A percentile compares a stretch with the other conserved stretches of the same genome.
Conservation (phyloP, 2,797 vertebrate genomes). For the Psittacula echo region DNA sequence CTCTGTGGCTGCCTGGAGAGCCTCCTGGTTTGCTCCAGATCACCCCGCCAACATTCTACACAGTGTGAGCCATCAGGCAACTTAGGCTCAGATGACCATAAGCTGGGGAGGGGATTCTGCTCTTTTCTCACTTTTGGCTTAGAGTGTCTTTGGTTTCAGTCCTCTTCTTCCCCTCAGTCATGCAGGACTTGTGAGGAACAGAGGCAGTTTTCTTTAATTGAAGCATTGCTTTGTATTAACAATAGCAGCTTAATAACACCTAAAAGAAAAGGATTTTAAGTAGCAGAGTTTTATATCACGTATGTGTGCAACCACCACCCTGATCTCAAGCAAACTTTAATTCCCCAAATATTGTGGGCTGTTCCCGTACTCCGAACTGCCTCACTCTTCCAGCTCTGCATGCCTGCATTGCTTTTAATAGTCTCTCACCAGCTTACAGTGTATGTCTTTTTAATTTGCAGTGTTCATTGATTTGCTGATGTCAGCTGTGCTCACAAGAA, state of each 20-base stretch:
- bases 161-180: not conserved
- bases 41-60: not conserved
- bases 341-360: not conserved
- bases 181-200: not conserved
- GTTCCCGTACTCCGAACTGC: not conserved
- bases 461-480: not conserved
- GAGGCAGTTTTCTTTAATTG: not conserved
- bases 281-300: not conserved
- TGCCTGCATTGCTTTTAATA: not conserved
- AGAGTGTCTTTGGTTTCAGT: not conserved
- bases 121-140: not conserved
- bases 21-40: not conserved
- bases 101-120: not conserved
- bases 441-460: not conserved
- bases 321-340: not conserved
- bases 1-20: not conserved
- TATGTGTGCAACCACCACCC: not conserved
- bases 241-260: not conserved
- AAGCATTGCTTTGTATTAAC: not conserved
- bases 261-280: not conserved
- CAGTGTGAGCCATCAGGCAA: not conserved
- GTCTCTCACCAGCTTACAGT: not conserved
- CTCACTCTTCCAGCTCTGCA: not conserved
- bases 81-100: not conserved
- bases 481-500: not conserved